A percentile compares a stretch with the other conserved stretches of the same genome.
phyloP scores from a whole-genome alignment of 2,797 vertebrate species.

The Lerista edwardsae region DNA sequence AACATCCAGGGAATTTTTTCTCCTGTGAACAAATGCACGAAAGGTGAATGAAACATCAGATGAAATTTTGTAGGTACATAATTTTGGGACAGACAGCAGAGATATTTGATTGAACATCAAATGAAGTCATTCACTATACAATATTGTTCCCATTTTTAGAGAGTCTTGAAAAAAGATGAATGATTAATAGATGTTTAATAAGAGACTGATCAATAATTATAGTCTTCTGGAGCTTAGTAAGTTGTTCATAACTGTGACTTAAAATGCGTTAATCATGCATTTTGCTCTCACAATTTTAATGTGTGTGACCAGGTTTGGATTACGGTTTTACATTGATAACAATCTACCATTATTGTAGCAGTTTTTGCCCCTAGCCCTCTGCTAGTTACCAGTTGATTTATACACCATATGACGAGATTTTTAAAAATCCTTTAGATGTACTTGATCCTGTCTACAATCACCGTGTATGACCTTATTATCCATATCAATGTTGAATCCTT shows the following conservation, averaged over 20 bases:
- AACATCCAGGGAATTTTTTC: background rate
- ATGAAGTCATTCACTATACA: background rate
- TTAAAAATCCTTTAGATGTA: constrained; percentile 8
- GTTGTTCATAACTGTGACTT: background rate
- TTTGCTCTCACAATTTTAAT: background rate
- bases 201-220: constrained; percentile 1
- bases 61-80: background rate
- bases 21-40: background rate
- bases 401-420: background rate
- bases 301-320: constrained; percentile 16
- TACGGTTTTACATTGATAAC: background rate
- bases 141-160: constrained; percentile 14
- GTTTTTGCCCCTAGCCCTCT: too few relatives aligned
- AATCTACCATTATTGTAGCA: background rate
- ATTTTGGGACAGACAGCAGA: background rate
- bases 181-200: constrained; percentile 25
- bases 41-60: background rate
- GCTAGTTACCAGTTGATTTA: constrained; percentile 11
- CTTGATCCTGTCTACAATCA: constrained; percentile 24
- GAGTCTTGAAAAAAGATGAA: background rate
- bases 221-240: background rate
- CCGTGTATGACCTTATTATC: background rate
- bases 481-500: constrained; percentile 41
- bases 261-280: constrained; percentile 4
- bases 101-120: background rate